phyloP scores from a whole-genome alignment of 2,113 vertebrate species.

The Puffinus mauretanicus region DNA sequence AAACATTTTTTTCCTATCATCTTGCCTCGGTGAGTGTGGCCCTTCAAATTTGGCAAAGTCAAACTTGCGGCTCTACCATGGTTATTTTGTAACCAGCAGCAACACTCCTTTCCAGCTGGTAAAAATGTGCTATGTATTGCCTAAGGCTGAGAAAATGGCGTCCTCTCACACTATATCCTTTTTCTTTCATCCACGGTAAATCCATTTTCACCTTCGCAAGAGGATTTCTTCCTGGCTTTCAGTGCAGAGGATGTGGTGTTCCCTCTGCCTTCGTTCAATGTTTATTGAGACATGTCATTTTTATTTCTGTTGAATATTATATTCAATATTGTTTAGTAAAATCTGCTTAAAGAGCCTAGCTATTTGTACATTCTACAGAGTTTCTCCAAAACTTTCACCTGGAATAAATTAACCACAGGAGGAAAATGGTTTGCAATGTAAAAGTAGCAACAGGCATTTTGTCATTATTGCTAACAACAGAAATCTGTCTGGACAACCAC shows the following conservation, averaged over 20 bases:
- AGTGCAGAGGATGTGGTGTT: conserved; percentile 6
- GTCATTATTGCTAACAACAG: conserved; percentile 19
- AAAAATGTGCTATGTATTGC: background rate
- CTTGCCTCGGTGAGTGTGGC: background rate
- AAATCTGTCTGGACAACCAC: conserved; percentile 36
- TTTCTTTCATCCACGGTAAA: background rate
- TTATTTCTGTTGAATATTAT: conserved; percentile 1
- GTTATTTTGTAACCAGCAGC: background rate
- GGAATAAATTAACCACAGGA: conserved; percentile 19
- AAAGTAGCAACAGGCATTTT: conserved; percentile 52
- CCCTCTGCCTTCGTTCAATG: background rate
- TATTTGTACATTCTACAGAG: conserved; percentile 6
- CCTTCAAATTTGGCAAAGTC: background rate
- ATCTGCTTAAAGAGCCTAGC: background rate
- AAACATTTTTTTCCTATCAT: background rate
- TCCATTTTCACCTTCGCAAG: conserved; percentile 33
- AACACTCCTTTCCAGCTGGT: background rate
- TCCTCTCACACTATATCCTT: background rate
- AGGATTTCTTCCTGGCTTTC: background rate
- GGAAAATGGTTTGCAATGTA: conserved; percentile 3
- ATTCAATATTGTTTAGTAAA: background rate
- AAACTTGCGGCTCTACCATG: background rate
- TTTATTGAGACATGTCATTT: background rate
- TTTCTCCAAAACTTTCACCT: background rate
- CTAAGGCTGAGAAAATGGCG: conserved; percentile 3